A percentile compares a stretch with the other conserved stretches of the same genome.
phyloP scores from a whole-genome alignment of 2,113 vertebrate species.

The Caranx melampygus region DNA sequence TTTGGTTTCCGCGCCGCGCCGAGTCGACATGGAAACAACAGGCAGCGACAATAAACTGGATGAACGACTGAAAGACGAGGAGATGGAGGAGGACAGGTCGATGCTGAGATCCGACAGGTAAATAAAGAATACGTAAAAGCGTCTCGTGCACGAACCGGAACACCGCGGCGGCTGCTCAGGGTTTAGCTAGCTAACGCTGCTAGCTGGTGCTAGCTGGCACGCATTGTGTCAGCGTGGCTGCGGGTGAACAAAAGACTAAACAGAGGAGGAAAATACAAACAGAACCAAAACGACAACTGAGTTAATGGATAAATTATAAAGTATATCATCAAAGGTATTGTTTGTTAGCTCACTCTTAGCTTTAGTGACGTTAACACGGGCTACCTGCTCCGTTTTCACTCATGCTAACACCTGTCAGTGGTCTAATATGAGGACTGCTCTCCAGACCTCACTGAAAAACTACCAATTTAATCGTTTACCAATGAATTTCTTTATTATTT shows the following conservation, averaged over 20 bases:
- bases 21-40: conserved; percentile 60
- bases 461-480: neutral
- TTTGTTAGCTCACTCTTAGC: neutral
- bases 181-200: neutral
- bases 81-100: conserved; percentile 57
- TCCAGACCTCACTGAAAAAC: neutral
- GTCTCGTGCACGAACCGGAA: neutral
- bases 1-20: conserved; percentile 68
- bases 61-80: conserved; percentile 52
- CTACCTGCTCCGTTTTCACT: too few species aligned
- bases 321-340: fast-evolving
- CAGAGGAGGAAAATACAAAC: fast-evolving
- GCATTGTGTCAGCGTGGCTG: conserved; percentile 31
- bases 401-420: neutral
- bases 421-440: fast-evolving
- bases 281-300: fast-evolving
- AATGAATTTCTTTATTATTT: neutral
- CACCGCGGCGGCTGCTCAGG: fast-evolving
- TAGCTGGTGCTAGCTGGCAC: conserved; percentile 37
- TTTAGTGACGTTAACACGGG: neutral
- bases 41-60: conserved; percentile 33
- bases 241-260: conserved; percentile 19
- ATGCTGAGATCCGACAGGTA: conserved; percentile 79
- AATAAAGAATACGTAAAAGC: fast-evolving
- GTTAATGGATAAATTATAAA: fast-evolving